Evolutionary conservation across 2,888 invertebrate genomes (phyloP).

Genomic region (Drosophila falleni): DNA sequence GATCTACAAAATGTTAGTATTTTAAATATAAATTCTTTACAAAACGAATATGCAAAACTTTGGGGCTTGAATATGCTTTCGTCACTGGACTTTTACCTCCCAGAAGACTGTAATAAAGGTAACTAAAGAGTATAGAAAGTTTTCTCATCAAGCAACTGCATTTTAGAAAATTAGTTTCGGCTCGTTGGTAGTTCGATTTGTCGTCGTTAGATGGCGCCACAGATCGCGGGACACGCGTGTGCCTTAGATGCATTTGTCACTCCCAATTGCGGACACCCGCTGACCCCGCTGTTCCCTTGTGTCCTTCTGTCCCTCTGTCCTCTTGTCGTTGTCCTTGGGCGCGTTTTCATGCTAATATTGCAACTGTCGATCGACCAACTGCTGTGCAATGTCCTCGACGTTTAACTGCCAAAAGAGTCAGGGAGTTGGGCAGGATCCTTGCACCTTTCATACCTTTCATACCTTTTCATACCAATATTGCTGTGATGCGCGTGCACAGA

Average conservation of each 20-base stretch:
- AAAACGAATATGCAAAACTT: no score
- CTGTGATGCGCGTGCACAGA: conserved; percentile 69
- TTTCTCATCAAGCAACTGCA: not conserved
- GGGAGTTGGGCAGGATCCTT: conserved; percentile 28
- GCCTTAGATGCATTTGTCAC: conserved; percentile 13
- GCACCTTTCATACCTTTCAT: conserved; percentile 40
- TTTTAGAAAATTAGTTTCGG: not conserved
- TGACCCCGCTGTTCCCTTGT: conserved; percentile 21
- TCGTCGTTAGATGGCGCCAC: conserved; percentile 46
- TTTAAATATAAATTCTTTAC: no score
- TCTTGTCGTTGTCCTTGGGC: conserved; percentile 42
- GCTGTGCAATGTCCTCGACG: conserved; percentile 68
- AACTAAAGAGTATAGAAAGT: not conserved
- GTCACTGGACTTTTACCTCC: no score
- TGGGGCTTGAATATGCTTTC: no score
- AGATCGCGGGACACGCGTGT: conserved; percentile 36
- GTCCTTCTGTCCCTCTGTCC: not conserved
- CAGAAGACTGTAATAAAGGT: no score
- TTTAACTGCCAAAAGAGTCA: conserved; percentile 50
- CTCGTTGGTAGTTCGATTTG: conserved; percentile 6
- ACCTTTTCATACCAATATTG: conserved; percentile 38
- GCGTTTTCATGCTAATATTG: conserved; percentile 56
- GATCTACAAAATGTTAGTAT: no score
- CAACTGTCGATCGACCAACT: conserved; percentile 51
- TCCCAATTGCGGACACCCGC: conserved; percentile 47